These are phyloP conservation scores for Scopus umbretta DNA, from an alignment of 2,113 vertebrate species.

Conservation along the genomic window DNA sequence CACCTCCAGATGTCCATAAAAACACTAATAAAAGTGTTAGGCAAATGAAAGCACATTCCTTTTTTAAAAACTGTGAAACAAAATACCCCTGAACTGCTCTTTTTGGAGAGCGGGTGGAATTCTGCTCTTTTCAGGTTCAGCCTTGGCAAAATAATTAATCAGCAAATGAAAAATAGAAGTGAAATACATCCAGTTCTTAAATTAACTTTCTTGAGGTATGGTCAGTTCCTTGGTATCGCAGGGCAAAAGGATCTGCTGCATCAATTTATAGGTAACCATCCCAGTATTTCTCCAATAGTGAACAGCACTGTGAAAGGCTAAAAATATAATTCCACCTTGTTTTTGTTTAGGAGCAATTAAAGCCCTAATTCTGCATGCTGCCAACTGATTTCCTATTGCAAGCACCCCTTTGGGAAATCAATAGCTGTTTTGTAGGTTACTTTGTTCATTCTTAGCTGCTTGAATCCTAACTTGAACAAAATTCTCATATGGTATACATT, in stretches of 20 bases:
- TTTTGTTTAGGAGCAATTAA: constrained; percentile 18
- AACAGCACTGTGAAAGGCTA: not conserved
- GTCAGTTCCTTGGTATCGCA: not conserved
- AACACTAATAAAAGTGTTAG: not conserved
- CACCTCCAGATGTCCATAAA: constrained; percentile 10
- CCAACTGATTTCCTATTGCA: not conserved
- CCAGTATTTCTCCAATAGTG: not conserved
- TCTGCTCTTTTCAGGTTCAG: constrained; percentile 6
- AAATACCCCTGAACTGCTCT: not conserved
- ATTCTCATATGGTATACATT: not conserved
- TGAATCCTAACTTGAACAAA: not conserved
- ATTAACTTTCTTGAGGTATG: not conserved
- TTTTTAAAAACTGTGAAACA: not conserved
- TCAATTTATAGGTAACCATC: not conserved
- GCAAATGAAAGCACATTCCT: not conserved
- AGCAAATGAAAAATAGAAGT: not conserved
- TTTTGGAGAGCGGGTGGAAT: not conserved
- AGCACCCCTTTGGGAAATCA: not conserved
- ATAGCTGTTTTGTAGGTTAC: not conserved
- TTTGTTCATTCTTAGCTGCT: not conserved
- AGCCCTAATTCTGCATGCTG: not conserved
- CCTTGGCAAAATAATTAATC: not conserved
- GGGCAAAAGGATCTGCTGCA: not conserved
- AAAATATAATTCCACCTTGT: not conserved
- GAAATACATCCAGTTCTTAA: not conserved